These are phyloP conservation scores for Herpetotheres cachinnans DNA, from an alignment of 2,113 vertebrate genomes.

Conservation along the genomic window DNA sequence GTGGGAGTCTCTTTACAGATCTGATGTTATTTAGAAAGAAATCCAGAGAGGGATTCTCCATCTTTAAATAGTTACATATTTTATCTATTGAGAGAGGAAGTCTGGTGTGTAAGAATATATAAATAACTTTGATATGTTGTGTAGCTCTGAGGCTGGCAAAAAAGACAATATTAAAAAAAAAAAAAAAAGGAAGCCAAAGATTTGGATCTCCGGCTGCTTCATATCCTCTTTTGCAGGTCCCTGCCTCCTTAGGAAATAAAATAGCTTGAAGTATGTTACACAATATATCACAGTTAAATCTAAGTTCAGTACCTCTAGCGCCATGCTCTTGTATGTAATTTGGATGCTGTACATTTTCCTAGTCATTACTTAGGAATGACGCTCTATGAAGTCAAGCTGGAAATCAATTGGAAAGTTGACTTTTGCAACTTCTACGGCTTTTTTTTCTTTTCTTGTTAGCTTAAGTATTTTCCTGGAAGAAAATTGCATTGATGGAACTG, in stretches of 20 bases:
- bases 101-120: not conserved
- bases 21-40: not conserved
- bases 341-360: not conserved
- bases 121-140: not conserved
- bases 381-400: not conserved
- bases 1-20: not conserved
- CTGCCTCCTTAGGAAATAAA: not conserved
- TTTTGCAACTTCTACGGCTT: not conserved
- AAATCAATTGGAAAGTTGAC: conserved; percentile 2
- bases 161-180: not conserved
- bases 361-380: not conserved
- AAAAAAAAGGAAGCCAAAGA: not conserved
- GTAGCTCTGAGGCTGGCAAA: not conserved
- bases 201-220: not conserved
- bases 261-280: too few species aligned
- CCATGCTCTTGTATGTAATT: not conserved
- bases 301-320: not conserved
- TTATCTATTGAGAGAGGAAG: not conserved
- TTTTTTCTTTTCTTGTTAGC: not conserved
- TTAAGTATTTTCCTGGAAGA: not conserved
- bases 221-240: not conserved
- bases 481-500: not conserved
- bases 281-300: not conserved
- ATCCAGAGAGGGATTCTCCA: not conserved
- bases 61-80: not conserved